Percentiles rank a stretch among this genome's conserved stretches.
These are phyloP conservation scores for Myotis brandtii DNA, from an alignment of 2,113 vertebrate genomes.

Conservation along the genomic window DNA sequence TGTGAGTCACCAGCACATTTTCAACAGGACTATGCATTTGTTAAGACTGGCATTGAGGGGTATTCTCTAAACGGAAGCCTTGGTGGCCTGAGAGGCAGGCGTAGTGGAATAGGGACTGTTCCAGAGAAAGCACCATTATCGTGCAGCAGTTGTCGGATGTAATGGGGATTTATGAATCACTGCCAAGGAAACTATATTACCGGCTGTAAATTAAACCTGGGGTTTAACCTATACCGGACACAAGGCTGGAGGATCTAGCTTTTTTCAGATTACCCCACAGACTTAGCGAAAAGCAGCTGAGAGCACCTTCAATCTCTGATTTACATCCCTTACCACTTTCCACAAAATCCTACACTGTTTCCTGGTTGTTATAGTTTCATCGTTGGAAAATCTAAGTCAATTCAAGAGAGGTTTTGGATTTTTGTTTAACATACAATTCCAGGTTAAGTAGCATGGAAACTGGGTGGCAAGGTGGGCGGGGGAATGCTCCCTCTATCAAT, in stretches of 20 bases:
- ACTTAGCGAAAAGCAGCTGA: constrained; percentile 74
- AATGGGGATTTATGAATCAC: constrained; percentile 86
- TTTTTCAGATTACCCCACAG: constrained; percentile 76
- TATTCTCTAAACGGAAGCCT: constrained; percentile 76
- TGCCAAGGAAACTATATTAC: constrained; percentile 85
- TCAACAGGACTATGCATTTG: constrained; percentile 79
- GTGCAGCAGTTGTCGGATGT: constrained; percentile 75
- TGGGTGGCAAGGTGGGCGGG: rapidly evolving
- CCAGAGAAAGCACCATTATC: constrained; percentile 80
- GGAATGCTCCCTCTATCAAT: neutral
- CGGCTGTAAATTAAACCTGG: constrained; percentile 85
- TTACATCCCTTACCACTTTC: constrained; percentile 56
- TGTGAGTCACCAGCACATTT: constrained; percentile 82
- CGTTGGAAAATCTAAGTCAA: neutral
- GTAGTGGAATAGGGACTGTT: constrained; percentile 74
- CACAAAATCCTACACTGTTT: constrained; percentile 59
- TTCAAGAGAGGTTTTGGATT: constrained; percentile 14
- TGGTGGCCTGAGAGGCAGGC: constrained; percentile 77
- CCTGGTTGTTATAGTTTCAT: constrained; percentile 52
- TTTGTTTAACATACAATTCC: constrained; percentile 48
- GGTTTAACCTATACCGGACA: constrained; percentile 78
- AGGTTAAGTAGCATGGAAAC: constrained; percentile 19
- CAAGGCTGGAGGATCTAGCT: constrained; percentile 75
- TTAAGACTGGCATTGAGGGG: constrained; percentile 76
- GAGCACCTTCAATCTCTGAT: constrained; percentile 13